Conservation (phyloP, 1,140 invertebrate species). For the Drosophila simulans region DNA sequence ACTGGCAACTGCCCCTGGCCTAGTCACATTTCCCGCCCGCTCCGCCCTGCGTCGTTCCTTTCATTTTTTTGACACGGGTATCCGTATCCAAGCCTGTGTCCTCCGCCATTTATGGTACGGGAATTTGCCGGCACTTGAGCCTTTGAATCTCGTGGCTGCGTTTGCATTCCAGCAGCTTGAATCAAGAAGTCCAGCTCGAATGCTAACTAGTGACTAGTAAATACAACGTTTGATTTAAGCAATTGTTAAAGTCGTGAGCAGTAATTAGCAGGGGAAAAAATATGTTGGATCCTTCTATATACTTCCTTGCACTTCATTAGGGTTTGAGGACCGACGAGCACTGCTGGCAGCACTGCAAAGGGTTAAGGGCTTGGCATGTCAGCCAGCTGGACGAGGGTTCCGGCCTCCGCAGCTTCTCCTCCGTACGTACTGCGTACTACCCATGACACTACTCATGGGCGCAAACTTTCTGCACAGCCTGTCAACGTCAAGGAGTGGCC, state of each 20-base stretch:
- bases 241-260: no score
- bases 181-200: not conserved
- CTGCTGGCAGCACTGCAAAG: conserved; percentile 4
- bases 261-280: no score
- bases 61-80: conserved; percentile 76
- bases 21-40: conserved; percentile 15
- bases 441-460: not conserved
- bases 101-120: not conserved
- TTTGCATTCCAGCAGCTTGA: not conserved
- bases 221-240: not conserved
- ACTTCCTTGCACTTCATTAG: conserved; percentile 13
- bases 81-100: conserved; percentile 55
- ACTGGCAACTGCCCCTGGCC: conserved; percentile 55
- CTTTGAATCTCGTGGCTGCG: not conserved
- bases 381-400: conserved; percentile 68
- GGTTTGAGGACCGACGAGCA: conserved; percentile 4
- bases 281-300: no score
- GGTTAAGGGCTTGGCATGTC: conserved; percentile 48
- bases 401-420: not conserved
- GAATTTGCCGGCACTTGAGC: conserved; percentile 5
- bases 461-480: conserved; percentile 62
- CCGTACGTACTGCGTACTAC: no score
- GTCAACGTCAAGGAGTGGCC: conserved; percentile 72
- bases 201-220: not conserved
- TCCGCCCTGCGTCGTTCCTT: not conserved